Evolutionary conservation across 1,140 invertebrate genomes (phyloP), one percentile per base, ranked within the genome.

Genomic region (Drusus annulatus): DNA sequence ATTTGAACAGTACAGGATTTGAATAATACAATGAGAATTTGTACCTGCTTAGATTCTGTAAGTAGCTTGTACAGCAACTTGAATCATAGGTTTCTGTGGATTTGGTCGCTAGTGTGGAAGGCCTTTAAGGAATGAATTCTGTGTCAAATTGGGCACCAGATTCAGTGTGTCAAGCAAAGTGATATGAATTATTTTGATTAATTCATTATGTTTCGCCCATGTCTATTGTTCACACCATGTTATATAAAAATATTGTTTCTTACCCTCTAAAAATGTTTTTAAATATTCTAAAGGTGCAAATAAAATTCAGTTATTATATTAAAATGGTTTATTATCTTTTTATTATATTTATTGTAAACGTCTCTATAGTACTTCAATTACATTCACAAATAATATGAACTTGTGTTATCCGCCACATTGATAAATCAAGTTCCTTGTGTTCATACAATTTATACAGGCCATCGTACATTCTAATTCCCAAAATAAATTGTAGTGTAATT

Each of bases 251-350:
- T 45, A 45, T 45, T 45, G 10, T 13, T 45, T 56, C 45, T 10
- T n/a, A 19, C 16, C 16, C 17, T 71, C 1, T 25, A 58, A 58
- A 60, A 60, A 25, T 71, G 8, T 19, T 51, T 58, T 58, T 58
- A 56, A 31, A 25, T 56, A 56, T 56, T 56, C 4, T n/a, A 45
- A 56, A 21, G 17, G 23, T 23, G 17, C 23, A 68, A 71, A 71
- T 71, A 71, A 71, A 71, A 71, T 19, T 16, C 45, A 5, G 6
- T 17, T 36, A 52, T 23, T 71, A 71, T 79, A 71, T 79, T 80
- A 80, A 80, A 80, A 80, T 75, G 51, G 21, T 80, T 80, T 75
- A 63, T 63, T 79, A 75, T 28, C 36, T 69, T 68, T 63, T 78
- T 36, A 63, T 58, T 73, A 75, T 63, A 63, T 63, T 80, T 74